These are phyloP conservation scores for Ophion costatus DNA, from an alignment of 2,888 invertebrate species.

Conservation along the genomic window DNA sequence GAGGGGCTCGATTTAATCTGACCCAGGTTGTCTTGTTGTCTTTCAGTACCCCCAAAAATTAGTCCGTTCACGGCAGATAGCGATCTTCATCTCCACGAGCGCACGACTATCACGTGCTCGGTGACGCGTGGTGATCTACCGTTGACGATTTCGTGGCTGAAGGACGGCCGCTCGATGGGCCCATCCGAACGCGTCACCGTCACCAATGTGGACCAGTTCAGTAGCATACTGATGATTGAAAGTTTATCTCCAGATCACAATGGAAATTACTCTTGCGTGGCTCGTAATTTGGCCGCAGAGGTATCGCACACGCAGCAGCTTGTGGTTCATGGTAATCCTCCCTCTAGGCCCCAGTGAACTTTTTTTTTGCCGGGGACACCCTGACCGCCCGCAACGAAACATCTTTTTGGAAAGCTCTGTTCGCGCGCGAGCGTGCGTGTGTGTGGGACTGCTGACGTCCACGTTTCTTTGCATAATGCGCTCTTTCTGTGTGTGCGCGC, in stretches of 20 bases:
- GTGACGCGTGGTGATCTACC: slow-evolving; percentile 91
- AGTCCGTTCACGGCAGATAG: slow-evolving; percentile 89
- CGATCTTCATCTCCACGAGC: slow-evolving; percentile 89
- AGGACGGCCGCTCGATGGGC: slow-evolving; percentile 88
- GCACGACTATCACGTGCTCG: slow-evolving; percentile 90
- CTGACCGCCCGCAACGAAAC: slow-evolving; percentile 75
- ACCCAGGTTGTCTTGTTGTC: slow-evolving; percentile 67
- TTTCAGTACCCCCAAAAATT: slow-evolving; percentile 90
- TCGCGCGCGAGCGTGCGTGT: slow-evolving; percentile 52
- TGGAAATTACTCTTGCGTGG: slow-evolving; percentile 91
- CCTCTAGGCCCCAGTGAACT: slow-evolving; percentile 79
- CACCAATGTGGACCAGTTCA: slow-evolving; percentile 90
- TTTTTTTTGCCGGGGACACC: slow-evolving; percentile 74
- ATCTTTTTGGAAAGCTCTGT: background rate
- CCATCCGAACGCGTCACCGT: slow-evolving; percentile 87
- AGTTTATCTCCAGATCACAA: slow-evolving; percentile 90
- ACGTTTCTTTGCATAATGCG: slow-evolving; percentile 62
- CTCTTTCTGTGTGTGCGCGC: slow-evolving; percentile 14
- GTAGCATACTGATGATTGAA: slow-evolving; percentile 91
- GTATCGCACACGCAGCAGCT: slow-evolving; percentile 90
- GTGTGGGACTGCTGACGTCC: slow-evolving; percentile 69
- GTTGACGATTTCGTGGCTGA: slow-evolving; percentile 90
- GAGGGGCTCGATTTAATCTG: slow-evolving; percentile 43
- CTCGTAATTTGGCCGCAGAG: slow-evolving; percentile 89
- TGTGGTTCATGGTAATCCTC: slow-evolving; percentile 91